Evolutionary conservation across 2,888 invertebrate genomes (phyloP), one percentile per base, ranked within the genome.

Genomic region (Hyposoter didymator): DNA sequence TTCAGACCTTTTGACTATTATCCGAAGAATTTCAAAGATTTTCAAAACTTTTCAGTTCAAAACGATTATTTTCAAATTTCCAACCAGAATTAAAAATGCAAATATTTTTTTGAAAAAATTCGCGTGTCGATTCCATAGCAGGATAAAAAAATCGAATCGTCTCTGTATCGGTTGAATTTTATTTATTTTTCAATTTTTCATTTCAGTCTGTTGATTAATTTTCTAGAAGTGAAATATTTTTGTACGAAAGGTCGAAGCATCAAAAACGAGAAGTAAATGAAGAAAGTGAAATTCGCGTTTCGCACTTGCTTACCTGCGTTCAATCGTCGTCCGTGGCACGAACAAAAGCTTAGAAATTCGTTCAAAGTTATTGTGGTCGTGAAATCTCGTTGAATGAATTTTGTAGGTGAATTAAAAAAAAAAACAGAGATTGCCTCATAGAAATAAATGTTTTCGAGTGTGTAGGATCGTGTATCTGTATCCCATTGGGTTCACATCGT

Each of bases 291-390:
- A 66, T 73, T 67, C 78, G 39, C 17, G 43, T 81, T 19, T 78
- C 28, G 55, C 19, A 67, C 28, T 28, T 66, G 35, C 28, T 35
- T 12, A 73, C 43, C 45, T 28, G 32, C 22, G n/a, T 47, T 62
- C 52, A 32, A 17, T 81, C 49, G 64, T 64, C 22, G 55, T 72
- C 28, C n/a, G 69, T 66, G 47, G n/a, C 28, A 59, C 14, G 8
- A 39, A 84, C 80, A 72, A 84, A 72, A 74, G 69, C 22, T 75
- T 67, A 12, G n/a, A 32, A 76, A 78, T 52, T 76, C 69, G 49
- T 62, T 8, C 14, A 43, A 19, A 62, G 39, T 22, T 17, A 39
- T 35, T 52, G 19, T 35, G 8, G 17, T 80, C 64, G 45, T 45
- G 49, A 45, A 78, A 67, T 66, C 45, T 35, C 59, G 22, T 22